Conservation (phyloP, 1,140 invertebrate genomes). For the Acromyrmex echinatior region DNA sequence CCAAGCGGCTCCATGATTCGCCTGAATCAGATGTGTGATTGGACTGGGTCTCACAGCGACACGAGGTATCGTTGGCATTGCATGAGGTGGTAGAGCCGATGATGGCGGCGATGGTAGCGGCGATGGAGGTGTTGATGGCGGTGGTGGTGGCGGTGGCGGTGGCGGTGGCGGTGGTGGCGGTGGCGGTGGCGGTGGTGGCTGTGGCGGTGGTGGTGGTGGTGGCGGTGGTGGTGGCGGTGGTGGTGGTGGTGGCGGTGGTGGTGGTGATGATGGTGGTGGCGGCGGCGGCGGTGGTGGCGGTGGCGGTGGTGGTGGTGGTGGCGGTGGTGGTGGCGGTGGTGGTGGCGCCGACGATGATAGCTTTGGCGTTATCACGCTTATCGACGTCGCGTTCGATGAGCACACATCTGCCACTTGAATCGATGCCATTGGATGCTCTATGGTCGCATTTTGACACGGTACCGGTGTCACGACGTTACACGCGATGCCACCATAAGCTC, state of each 20-base stretch:
- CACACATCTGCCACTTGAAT: conserved; percentile 74
- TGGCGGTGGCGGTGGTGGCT: background rate
- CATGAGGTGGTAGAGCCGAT: conserved; percentile 57
- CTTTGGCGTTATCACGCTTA: conserved; percentile 70
- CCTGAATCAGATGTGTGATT: conserved; percentile 72
- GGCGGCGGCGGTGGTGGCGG: background rate
- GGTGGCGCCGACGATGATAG: conserved; percentile 38
- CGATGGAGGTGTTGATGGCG: background rate
- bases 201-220: no score
- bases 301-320: conserved; percentile 13
- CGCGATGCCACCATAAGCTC: conserved; percentile 70
- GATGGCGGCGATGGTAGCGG: background rate
- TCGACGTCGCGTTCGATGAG: conserved; percentile 48
- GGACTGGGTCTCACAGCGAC: conserved; percentile 84
- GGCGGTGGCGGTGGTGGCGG: background rate
- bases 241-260: background rate
- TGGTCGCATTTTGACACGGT: conserved; percentile 64
- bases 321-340: background rate
- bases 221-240: background rate
- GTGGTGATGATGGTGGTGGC: background rate
- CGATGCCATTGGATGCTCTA: conserved; percentile 72
- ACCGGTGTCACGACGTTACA: conserved; percentile 74
- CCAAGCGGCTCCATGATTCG: conserved; percentile 75
- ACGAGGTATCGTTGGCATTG: conserved; percentile 80
- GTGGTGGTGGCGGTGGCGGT: background rate